Percentiles rank a stretch among this genome's conserved stretches.
Conservation (phyloP, 2,888 invertebrate species). For the Stegophylla sp. region DNA sequence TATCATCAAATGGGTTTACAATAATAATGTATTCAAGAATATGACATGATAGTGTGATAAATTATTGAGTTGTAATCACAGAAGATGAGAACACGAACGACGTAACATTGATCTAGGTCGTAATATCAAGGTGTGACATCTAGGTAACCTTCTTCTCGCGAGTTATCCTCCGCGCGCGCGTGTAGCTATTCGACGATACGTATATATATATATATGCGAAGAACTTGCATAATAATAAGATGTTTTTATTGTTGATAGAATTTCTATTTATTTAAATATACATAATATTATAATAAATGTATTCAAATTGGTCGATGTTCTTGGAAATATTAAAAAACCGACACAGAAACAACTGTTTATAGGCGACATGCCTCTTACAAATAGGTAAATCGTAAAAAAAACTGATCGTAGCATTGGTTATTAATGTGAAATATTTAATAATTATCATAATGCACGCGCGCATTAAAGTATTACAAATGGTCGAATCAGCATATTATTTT, state of each 20-base stretch:
- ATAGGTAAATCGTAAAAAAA: too few species aligned
- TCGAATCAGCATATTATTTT: too few species aligned
- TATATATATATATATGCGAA: background rate
- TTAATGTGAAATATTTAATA: too few species aligned
- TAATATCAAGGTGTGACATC: slow-evolving; percentile 44
- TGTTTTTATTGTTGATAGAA: slow-evolving; percentile 11
- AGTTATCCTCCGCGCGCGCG: too few species aligned
- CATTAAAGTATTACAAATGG: too few species aligned
- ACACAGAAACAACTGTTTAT: background rate
- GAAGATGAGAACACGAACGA: slow-evolving; percentile 38
- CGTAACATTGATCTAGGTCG: slow-evolving; percentile 51
- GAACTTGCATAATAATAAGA: slow-evolving; percentile 3
- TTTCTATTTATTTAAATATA: background rate
- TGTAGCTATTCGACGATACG: slow-evolving; percentile 20
- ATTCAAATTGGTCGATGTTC: background rate
- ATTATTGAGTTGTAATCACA: slow-evolving; percentile 22
- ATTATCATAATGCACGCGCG: too few species aligned
- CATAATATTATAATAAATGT: too few species aligned
- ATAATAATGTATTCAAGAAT: slow-evolving; percentile 26
- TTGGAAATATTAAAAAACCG: background rate
- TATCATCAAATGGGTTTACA: background rate
- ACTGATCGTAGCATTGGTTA: too few species aligned
- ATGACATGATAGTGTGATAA: slow-evolving; percentile 15
- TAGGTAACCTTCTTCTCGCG: slow-evolving; percentile 47
- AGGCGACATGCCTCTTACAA: too few species aligned